phyloP scores from a whole-genome alignment of 2,797 vertebrate species.

The Siniperca undulata region DNA sequence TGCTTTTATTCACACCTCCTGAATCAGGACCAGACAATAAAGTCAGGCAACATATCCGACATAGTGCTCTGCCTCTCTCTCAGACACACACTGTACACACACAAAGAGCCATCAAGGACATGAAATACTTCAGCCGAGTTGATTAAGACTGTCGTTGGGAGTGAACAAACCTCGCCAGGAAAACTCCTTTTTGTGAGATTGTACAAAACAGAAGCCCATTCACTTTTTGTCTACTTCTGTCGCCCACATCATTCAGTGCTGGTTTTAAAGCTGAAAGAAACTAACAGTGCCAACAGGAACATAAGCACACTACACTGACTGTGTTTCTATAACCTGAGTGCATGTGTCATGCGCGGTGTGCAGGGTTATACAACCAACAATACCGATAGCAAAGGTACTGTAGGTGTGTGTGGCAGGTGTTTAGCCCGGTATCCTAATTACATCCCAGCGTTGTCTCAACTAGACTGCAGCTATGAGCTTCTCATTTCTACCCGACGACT shows the following conservation, averaged over 20 bases:
- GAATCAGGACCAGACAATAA: background rate
- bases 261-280: background rate
- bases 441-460: no score
- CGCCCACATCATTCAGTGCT: background rate
- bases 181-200: background rate
- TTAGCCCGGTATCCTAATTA: no score
- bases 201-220: background rate
- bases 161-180: background rate
- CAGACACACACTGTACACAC: background rate
- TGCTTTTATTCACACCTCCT: slow-evolving; percentile 1
- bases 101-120: slow-evolving; percentile 22
- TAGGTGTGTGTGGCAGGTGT: no score
- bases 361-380: background rate
- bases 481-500: no score
- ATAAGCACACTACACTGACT: background rate
- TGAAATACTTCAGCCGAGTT: background rate
- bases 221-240: background rate
- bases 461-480: no score
- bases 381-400: no score
- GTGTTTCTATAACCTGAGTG: background rate
- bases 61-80: background rate
- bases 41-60: background rate
- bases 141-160: background rate
- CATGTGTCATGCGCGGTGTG: background rate
- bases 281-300: background rate